Evolutionary conservation across 2,888 invertebrate genomes (phyloP).

Genomic region (Ernsta delagoae): DNA sequence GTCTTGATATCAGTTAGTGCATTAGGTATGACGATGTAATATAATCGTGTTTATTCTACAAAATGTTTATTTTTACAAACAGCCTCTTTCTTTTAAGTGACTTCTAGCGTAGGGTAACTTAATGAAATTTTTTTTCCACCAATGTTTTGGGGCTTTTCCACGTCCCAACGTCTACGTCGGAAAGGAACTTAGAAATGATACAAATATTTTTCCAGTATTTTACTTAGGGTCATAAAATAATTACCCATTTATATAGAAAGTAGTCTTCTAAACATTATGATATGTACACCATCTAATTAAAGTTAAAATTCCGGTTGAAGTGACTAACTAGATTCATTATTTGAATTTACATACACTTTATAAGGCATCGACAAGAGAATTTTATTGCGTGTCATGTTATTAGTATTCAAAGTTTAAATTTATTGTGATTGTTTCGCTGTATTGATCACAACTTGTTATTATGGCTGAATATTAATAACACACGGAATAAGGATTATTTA

Average conservation of each 20-base stretch:
- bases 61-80: too few relatives aligned
- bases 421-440: conserved; percentile 17
- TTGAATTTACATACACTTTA: conserved; percentile 8
- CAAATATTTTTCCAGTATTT: too few relatives aligned
- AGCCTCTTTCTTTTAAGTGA: too few relatives aligned
- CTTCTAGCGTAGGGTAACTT: too few relatives aligned
- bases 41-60: too few relatives aligned
- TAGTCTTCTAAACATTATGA: too few relatives aligned
- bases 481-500: neutral
- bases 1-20: conserved; percentile 21
- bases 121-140: too few relatives aligned
- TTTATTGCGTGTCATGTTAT: conserved; percentile 1
- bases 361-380: neutral
- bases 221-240: too few relatives aligned
- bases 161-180: too few relatives aligned
- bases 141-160: too few relatives aligned
- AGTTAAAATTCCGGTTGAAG: conserved; percentile 8
- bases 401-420: conserved; percentile 15
- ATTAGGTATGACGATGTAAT: conserved; percentile 9
- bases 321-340: conserved; percentile 12
- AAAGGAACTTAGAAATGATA: too few relatives aligned
- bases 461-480: conserved; percentile 9
- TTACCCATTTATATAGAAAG: too few relatives aligned
- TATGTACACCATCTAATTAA: conserved; percentile 7
- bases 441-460: conserved; percentile 17